Conservation (phyloP, 2,888 invertebrate species). For the Cantharis nigra region DNA sequence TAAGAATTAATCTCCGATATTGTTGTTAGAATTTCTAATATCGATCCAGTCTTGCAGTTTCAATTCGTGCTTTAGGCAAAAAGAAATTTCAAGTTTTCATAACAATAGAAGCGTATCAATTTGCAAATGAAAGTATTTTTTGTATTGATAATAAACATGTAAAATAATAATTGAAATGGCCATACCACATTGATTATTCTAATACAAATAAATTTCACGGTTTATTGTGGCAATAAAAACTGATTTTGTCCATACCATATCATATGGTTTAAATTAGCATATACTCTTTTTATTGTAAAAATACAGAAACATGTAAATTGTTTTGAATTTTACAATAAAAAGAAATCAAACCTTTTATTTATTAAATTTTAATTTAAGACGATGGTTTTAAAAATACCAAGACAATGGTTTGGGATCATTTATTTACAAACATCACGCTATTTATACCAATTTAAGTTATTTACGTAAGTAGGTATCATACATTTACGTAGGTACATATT, state of each 20-base stretch:
- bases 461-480: neutral
- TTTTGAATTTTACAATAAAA: too few species aligned
- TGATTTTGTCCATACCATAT: neutral
- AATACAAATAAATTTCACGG: neutral
- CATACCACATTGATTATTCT: neutral
- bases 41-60: neutral
- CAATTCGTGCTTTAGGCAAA: neutral
- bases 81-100: neutral
- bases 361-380: too few species aligned
- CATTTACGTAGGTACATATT: neutral
- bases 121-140: constrained; percentile 2
- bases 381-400: neutral
- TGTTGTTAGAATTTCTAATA: constrained; percentile 1
- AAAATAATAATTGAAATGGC: neutral
- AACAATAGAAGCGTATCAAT: constrained; percentile 1
- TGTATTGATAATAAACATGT: neutral
- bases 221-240: neutral
- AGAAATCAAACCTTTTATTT: too few species aligned
- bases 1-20: neutral
- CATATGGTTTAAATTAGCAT: neutral
- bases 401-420: neutral
- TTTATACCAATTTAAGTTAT: neutral
- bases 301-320: neutral
- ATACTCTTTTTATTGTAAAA: neutral
- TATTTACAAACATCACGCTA: neutral